Evolutionary conservation across 2,797 vertebrate genomes (phyloP), one percentile per base, ranked within the genome.

Genomic region (Danio aesculapii): DNA sequence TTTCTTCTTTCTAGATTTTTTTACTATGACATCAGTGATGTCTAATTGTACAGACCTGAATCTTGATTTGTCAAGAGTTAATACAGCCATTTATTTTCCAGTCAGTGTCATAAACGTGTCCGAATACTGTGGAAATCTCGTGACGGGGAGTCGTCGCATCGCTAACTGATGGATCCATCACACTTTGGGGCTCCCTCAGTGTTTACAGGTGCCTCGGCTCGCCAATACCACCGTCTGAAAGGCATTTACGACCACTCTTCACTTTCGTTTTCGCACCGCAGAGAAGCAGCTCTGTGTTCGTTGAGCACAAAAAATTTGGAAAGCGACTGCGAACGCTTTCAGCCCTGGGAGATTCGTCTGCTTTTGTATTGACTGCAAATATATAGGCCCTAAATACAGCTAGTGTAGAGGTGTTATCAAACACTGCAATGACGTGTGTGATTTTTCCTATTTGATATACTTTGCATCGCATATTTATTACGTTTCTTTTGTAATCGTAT

Each of bases 21-120:
- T 91, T 90, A 90, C 90, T 95, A 96, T 95, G 96, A 96, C 96
- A 95, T 97, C 96, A 97, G 94, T 97, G 96, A 97, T 96, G 96
- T 96, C 96, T 94, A 85, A 41, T 95, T 95, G 94, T 95, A 95
- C 92, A 96, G 95, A 95, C 94, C 93, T 95, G 50, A 95, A 93
- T 96, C 95, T 97, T 97, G 95, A 94, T 95, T 97, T 96, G 92
- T 94, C 95, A 96, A 97, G 95, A 96, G 92, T 94, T 86, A 86
- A 92, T 93, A 94, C 89, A 90, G 90, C 89, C 90, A 90, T 95
- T 95, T 93, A 91, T 88, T 90, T 90, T 94, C 93, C 92, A 92
- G 90, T 95, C 95, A 80, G 93, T 87, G 89, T 93, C 86, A 88
- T 61, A 92, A 92, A 90, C 21, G 46, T 82, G 86, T 91, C 90